Percentiles rank a stretch among this genome's conserved stretches.
Conservation (phyloP, 2,113 vertebrate species). For the Carassius auratus region DNA sequence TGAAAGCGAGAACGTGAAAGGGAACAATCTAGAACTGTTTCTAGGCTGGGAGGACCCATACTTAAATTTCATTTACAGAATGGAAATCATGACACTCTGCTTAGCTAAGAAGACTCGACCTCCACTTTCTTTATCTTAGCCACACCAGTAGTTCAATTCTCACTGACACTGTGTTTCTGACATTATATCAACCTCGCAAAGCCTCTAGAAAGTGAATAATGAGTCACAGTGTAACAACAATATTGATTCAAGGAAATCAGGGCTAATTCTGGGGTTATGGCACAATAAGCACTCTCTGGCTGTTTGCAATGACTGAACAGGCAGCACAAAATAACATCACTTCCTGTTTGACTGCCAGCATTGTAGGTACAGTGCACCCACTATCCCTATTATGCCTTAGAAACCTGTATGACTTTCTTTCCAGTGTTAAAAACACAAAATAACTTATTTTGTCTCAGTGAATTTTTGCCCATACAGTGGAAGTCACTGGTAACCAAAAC, state of each 20-base stretch:
- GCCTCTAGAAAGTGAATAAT: conserved; percentile 20
- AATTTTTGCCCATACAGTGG: too few relatives aligned
- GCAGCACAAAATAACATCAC: conserved; percentile 55
- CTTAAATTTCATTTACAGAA: conserved; percentile 19
- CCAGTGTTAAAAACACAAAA: too few relatives aligned
- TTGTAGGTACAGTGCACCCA: conserved; percentile 14
- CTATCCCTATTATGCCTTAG: too few relatives aligned
- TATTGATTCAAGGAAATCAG: background rate
- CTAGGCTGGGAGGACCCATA: background rate
- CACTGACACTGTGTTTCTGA: background rate
- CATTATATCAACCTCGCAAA: background rate
- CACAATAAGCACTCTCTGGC: background rate
- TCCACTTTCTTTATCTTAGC: conserved; percentile 20
- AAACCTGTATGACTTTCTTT: background rate
- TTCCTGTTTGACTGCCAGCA: conserved; percentile 58
- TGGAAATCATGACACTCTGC: conserved; percentile 44
- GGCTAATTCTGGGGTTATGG: background rate
- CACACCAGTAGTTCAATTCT: conserved; percentile 22
- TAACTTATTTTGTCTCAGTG: too few relatives aligned
- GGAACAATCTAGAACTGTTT: conserved; percentile 7
- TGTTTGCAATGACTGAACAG: background rate
- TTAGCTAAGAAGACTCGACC: conserved; percentile 22
- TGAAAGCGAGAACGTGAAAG: background rate
- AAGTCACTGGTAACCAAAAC: too few relatives aligned
- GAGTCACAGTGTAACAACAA: conserved; percentile 19